A percentile compares a stretch with the other conserved stretches of the same genome.
Conservation (phyloP, 2,797 vertebrate species). For the Rhinatrema bivittatum region DNA sequence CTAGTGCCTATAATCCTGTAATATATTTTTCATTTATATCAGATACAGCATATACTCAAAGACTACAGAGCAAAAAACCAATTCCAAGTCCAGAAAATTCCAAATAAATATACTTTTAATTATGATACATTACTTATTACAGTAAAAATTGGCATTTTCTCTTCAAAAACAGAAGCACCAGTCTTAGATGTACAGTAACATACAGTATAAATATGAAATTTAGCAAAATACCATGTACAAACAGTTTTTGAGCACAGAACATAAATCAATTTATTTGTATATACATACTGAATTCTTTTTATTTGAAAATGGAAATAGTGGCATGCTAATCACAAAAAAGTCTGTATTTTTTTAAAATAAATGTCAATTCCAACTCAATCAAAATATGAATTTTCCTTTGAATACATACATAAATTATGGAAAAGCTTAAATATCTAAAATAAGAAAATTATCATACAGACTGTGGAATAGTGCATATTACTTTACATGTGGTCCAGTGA, state of each 20-base stretch:
- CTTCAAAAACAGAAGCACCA: conserved; percentile 75
- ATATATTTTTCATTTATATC: conserved; percentile 34
- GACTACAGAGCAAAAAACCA: conserved; percentile 46
- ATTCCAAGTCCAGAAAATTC: conserved; percentile 52
- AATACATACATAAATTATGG: conserved; percentile 37
- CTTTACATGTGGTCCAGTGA: conserved; percentile 33
- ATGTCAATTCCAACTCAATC: conserved; percentile 38
- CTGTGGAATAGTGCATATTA: conserved; percentile 30
- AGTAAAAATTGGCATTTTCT: conserved; percentile 70
- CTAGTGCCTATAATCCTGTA: too few relatives aligned
- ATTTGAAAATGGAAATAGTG: conserved; percentile 46
- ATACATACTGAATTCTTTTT: conserved; percentile 49
- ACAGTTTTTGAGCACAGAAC: conserved; percentile 56
- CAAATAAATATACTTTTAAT: conserved; percentile 71
- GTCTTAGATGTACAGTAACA: conserved; percentile 63
- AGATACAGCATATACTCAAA: conserved; percentile 37
- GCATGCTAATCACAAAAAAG: conserved; percentile 51
- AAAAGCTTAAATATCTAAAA: conserved; percentile 29
- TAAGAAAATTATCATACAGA: conserved; percentile 34
- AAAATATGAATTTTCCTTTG: conserved; percentile 31
- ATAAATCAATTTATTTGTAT: conserved; percentile 27
- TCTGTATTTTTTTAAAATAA: too few relatives aligned
- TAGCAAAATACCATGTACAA: conserved; percentile 58
- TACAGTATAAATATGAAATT: conserved; percentile 54
- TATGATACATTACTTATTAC: conserved; percentile 73